Evolutionary conservation across 2,113 vertebrate species (phyloP), one percentile per base, ranked within the genome.

Genomic region (Hippocampus guttulatus): DNA sequence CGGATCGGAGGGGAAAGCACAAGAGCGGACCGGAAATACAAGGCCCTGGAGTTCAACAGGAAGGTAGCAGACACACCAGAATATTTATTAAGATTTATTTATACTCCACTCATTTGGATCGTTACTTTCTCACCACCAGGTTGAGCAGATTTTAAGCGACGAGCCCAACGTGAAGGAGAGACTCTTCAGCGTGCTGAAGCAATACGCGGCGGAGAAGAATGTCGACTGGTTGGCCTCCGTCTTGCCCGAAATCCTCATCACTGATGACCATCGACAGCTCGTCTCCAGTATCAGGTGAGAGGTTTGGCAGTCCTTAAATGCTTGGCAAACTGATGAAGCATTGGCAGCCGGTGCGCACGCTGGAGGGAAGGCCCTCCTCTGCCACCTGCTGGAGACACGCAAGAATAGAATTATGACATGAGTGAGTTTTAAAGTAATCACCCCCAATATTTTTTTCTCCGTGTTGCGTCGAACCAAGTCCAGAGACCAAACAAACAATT

Each of bases 201-300:
- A 95, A 76, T 98, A 96, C 0, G 97, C 97, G 0, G 91, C 95
- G 0, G 95, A 97, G 88, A 92, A 94, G 85, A 94, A 88, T 25
- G 95, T 96, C 7, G 97, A 99, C 15, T 91, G 92, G 88, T 78
- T 98, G 91, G 95, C 96, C n/a, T 82, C 89, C 0, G 89, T 92
- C 23, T 94, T 99, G 67, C 89, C 95, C 20, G 88, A 93, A 80
- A 89, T 92, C 0, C 93, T 99, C 72, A 93, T 89, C 71, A 91
- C 83, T 0, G 95, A 98, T 40, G 92, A 93, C 65, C 93, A 93
- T 5, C 91, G 89, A 12, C 93, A 94, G 21, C 95, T 99, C 45
- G 87, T 99, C 67, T 92, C 95, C 84, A 95, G 81, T 87, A 97
- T 98, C 94, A 96, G 97, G 96, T 99, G 93, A 16, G 79, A 75